Base-by-base conservation (phyloP, 2,888 invertebrate genomes). In the Cephus sareptanus region DNA sequence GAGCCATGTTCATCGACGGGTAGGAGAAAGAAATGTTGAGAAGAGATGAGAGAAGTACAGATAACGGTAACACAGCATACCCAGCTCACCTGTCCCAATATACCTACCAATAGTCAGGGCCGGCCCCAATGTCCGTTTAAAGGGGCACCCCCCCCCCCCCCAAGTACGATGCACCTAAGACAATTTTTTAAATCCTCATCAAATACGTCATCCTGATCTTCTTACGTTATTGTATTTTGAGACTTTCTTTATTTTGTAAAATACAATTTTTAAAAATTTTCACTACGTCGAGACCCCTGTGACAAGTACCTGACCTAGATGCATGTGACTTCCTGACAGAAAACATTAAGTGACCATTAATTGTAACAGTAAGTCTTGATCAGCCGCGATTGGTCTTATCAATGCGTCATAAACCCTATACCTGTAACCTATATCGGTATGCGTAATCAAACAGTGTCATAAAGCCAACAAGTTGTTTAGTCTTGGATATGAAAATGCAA, bases 11-110 rank as follows among this genome's bases (percentile, higher is more conserved):
- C 71, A 71, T 71, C 71, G 71, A 74, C 74, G 37, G 34, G 74
- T 74, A 35, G 30, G 74, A 74, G 74, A 37, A 74, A 74, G 74
- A 74, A 74, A 37, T 30, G 34, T 37, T 35, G 37, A 74, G 37
- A 34, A 74, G 74, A 74, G 37, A 74, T 74, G 74, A 75, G 81
- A 77, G 80, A 83, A 79, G 81, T 78, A 75, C 76, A 79, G 79
- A 80, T 84, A 84, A 84, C 84, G 84, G 84, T 82, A 84, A 81
- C 71, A 73, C 74, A 75, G 82, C 81, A 80, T 82, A 79, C 82
- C 75, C 83, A 79, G 81, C 80, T 84, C 84, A 84, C 82, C 83
- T 83, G 84, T 84, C 81, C 83, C 82, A 81, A 84, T 83, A 83
- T 83, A 74, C 74, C 37, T 35, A 37, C 37, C 74, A 37, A 74